Conservation (phyloP, 2,888 invertebrate species). For the Drosophila acutilabella region DNA sequence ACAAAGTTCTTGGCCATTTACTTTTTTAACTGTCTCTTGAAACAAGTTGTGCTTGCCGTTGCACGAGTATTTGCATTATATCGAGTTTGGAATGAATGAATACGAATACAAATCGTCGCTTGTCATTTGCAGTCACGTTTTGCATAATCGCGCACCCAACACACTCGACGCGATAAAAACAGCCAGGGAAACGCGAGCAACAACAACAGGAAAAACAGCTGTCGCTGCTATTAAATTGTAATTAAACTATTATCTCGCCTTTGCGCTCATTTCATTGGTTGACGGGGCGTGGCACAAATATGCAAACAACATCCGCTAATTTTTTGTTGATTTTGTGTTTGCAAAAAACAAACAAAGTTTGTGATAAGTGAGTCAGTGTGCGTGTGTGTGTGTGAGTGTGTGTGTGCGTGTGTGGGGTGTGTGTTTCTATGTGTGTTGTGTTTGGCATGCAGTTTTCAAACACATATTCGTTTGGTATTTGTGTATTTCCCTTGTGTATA, state of each 20-base stretch:
- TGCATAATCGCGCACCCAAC: slow-evolving; percentile 20
- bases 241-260: slow-evolving; percentile 71
- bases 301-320: slow-evolving; percentile 62
- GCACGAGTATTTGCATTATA: slow-evolving; percentile 37
- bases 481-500: neutral
- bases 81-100: slow-evolving; percentile 7
- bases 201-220: slow-evolving; percentile 17
- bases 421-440: no score
- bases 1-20: slow-evolving; percentile 10
- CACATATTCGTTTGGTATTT: neutral
- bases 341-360: slow-evolving; percentile 15
- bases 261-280: slow-evolving; percentile 18
- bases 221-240: slow-evolving; percentile 64
- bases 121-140: slow-evolving; percentile 39
- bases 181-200: slow-evolving; percentile 41
- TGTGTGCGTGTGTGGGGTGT: neutral
- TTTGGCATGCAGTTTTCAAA: slow-evolving; percentile 8
- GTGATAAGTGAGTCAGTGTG: neutral
- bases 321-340: slow-evolving; percentile 35
- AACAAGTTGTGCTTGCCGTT: slow-evolving; percentile 23
- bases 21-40: slow-evolving; percentile 6
- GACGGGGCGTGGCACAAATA: slow-evolving; percentile 40
- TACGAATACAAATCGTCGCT: slow-evolving; percentile 15
- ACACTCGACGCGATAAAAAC: slow-evolving; percentile 32
- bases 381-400: neutral